These are phyloP conservation scores for Galago senegalensis DNA, from an alignment of 2,797 vertebrate genomes.

Conservation along the genomic window DNA sequence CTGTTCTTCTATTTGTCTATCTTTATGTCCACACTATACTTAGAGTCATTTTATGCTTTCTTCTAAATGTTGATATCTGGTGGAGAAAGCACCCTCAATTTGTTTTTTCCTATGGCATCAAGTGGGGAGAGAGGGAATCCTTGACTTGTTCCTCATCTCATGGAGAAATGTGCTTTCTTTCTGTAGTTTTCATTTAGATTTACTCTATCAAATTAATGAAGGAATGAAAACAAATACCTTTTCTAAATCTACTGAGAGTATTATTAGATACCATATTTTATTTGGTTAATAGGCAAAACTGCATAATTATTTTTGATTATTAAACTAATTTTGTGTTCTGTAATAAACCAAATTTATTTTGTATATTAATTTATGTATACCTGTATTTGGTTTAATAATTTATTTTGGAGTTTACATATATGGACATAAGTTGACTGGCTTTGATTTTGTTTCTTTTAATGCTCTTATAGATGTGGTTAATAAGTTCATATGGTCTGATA, in stretches of 20 bases:
- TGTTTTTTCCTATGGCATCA: background rate
- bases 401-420: background rate
- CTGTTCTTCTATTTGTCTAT: background rate
- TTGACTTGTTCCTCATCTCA: background rate
- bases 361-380: background rate
- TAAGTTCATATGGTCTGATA: background rate
- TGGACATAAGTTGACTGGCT: background rate
- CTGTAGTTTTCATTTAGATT: background rate
- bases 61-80: background rate
- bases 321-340: background rate
- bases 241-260: background rate
- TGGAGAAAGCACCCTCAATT: background rate
- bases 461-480: background rate
- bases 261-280: too few relatives aligned
- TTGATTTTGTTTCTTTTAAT: background rate
- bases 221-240: background rate
- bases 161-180: background rate
- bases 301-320: too few relatives aligned
- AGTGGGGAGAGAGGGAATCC: background rate
- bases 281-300: too few relatives aligned
- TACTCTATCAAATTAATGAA: background rate
- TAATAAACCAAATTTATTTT: background rate
- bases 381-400: background rate
- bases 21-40: too few relatives aligned
- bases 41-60: background rate